Percentiles rank a stretch among this genome's conserved stretches.
Conservation (phyloP, 1,140 invertebrate species). For the Mylabris phalerata region DNA sequence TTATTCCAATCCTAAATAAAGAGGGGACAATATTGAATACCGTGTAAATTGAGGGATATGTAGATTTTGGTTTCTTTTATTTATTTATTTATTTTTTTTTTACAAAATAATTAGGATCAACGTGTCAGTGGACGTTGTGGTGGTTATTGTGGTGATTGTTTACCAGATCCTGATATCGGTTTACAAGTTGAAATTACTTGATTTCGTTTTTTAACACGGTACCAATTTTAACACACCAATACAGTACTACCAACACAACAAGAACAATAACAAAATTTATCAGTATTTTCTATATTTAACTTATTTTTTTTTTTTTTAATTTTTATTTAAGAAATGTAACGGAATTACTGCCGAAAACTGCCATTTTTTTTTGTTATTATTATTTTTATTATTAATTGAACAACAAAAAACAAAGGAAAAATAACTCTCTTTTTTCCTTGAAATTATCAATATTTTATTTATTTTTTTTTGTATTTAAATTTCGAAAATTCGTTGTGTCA, state of each 20-base stretch:
- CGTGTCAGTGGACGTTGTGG: conserved; percentile 31
- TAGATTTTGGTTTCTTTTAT: too few relatives aligned
- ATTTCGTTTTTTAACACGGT: not conserved
- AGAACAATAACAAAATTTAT: conserved; percentile 5
- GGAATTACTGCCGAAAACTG: not conserved
- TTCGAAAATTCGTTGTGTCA: too few relatives aligned
- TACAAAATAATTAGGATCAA: conserved; percentile 5
- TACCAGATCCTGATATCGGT: conserved; percentile 30
- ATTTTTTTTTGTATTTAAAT: too few relatives aligned
- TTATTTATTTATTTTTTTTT: not conserved
- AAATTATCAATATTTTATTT: too few relatives aligned
- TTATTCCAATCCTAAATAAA: too few relatives aligned
- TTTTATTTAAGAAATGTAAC: not conserved
- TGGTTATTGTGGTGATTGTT: conserved; percentile 36
- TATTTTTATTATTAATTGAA: not conserved
- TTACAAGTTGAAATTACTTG: conserved; percentile 37
- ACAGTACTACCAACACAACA: not conserved
- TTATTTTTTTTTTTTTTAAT: not conserved
- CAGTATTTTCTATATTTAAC: conserved; percentile 9
- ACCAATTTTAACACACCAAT: not conserved
- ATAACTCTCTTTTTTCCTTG: too few relatives aligned
- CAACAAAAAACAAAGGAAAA: not conserved
- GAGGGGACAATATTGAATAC: too few relatives aligned
- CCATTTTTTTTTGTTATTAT: conserved; percentile 2
- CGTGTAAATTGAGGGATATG: too few relatives aligned